Conservation (phyloP, 2,113 vertebrate species). For the Ophiodon elongatus region DNA sequence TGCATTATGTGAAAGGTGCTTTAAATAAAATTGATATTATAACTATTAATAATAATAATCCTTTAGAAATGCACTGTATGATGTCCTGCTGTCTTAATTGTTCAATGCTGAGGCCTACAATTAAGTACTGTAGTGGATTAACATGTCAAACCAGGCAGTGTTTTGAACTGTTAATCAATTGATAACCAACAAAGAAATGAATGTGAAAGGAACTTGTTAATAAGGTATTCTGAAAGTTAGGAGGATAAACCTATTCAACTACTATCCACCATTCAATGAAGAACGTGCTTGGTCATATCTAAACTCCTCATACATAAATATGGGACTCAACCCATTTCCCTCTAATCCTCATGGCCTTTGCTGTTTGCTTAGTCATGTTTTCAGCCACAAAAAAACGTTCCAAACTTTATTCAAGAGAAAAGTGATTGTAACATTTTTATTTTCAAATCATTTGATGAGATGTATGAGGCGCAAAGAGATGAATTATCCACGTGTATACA, state of each 20-base stretch:
- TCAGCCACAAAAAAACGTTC: slow-evolving; percentile 23
- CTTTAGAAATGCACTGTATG: background rate
- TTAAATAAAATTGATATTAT: background rate
- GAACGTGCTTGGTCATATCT: slow-evolving; percentile 75
- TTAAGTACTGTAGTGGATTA: background rate
- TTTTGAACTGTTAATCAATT: background rate
- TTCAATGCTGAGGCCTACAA: background rate
- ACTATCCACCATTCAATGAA: slow-evolving; percentile 46
- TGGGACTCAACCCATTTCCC: slow-evolving; percentile 63
- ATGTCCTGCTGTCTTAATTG: background rate
- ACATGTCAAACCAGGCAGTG: background rate
- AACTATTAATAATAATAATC: background rate
- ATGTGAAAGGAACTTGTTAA: slow-evolving; percentile 16
- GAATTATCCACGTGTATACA: background rate
- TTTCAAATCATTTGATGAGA: slow-evolving; percentile 35
- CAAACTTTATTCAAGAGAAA: slow-evolving; percentile 44
- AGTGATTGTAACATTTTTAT: slow-evolving; percentile 20
- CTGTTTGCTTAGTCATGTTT: slow-evolving; percentile 50
- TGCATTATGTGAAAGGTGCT: background rate
- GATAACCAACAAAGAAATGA: background rate
- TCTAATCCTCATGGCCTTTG: slow-evolving; percentile 72
- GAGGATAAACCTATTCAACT: slow-evolving; percentile 50
- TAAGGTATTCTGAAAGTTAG: slow-evolving; percentile 39
- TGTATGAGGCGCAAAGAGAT: background rate
- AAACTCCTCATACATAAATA: slow-evolving; percentile 79